Base-by-base conservation (phyloP, 2,888 invertebrate genomes). In the Cryptocephalus primarius region DNA sequence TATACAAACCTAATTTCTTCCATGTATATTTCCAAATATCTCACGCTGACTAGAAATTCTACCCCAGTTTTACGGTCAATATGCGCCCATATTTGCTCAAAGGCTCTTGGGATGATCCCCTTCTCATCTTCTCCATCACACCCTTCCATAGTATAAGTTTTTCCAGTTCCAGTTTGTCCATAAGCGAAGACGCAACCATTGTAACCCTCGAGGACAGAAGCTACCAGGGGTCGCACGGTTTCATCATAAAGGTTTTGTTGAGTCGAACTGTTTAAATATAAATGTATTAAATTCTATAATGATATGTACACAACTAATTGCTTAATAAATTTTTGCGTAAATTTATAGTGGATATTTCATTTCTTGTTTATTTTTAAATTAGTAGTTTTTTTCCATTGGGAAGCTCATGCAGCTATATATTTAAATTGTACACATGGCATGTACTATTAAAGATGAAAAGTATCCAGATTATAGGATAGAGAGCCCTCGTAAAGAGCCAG, bases 121-220 rank as follows among this genome's bases (percentile, higher is more conserved):
- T 58, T 59, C 31, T 60, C 55, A 11, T 57, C 57, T 32, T 42
- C 55, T 40, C 48, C 53, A 40, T 42, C 42, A 42, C 49, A 70
- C 13, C 88, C 89, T 75, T 83, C 82, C 83, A 83, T 83, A 9
- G 83, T 83, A 69, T 79, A 82, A 9, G 83, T 83, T 69, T 83
- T 83, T 44, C 96, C 97, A 1, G 97, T 96, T 51, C 97, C 97
- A 0, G 99, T 99, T 74, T 99, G 99, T 0, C 97, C 99, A 70
- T 99, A 99, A 1, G 97, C 99, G 75, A 99, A 97, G 57, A 99
- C 95, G 59, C 97, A 99, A 10, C 97, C 96, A 72, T 99, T 99
- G 72, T 96, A 99, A 1, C 99, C 99, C 65, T 91, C 88, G 51
- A 99, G 77, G 6, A 97, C 97, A 1, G 93, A 93, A 53, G 93